phyloP scores from a whole-genome alignment of 2,113 vertebrate genomes.

The Phaethornis superciliosus region DNA sequence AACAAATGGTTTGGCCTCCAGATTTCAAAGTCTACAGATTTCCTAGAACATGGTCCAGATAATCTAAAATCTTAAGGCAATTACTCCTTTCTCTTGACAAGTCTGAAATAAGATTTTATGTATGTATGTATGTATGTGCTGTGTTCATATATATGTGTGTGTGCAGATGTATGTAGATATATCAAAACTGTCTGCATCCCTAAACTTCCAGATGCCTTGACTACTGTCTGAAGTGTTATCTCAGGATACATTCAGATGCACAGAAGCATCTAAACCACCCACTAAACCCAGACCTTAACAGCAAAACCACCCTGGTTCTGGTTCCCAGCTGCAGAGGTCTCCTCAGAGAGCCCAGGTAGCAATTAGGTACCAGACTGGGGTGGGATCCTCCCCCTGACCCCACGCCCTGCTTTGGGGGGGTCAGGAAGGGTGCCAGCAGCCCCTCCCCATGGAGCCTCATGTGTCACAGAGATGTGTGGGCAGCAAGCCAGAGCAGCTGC shows the following conservation, averaged over 20 bases:
- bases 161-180: not conserved
- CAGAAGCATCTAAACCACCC: not conserved
- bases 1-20: not conserved
- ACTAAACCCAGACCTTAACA: not conserved
- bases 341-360: not conserved
- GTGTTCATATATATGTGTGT: fast-evolving
- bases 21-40: not conserved
- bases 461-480: fast-evolving
- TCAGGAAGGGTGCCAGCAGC: fast-evolving
- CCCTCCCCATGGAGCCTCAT: fast-evolving
- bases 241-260: not conserved
- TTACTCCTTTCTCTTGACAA: fast-evolving
- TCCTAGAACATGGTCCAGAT: not conserved
- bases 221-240: fast-evolving
- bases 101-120: not conserved
- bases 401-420: fast-evolving
- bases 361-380: fast-evolving
- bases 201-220: not conserved
- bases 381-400: not conserved
- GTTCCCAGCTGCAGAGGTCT: not conserved
- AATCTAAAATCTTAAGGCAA: not conserved
- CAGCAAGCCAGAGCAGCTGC: not conserved
- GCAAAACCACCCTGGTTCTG: not conserved
- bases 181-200: not conserved
- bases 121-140: not conserved